Evolutionary conservation across 2,113 vertebrate species (phyloP).

Genomic region (Papio anubis): DNA sequence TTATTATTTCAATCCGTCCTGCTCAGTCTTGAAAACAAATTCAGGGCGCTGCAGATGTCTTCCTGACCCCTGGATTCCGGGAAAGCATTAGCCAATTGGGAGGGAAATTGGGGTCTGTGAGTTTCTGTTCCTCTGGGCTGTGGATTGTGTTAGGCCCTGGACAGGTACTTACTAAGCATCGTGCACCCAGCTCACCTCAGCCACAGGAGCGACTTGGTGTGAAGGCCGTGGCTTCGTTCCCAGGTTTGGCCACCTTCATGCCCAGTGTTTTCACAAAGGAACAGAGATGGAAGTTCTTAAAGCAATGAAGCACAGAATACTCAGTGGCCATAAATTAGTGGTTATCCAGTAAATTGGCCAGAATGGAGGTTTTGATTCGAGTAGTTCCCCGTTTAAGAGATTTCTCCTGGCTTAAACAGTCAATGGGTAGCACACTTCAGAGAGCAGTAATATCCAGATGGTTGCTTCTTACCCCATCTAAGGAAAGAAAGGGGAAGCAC

Average conservation of each 20-base stretch:
- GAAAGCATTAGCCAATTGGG: neutral
- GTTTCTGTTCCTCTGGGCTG: neutral
- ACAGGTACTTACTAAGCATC: neutral
- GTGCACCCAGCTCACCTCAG: rapidly evolving
- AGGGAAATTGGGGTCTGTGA: rapidly evolving
- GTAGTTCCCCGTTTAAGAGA: neutral
- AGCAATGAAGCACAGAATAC: neutral
- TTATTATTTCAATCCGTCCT: neutral
- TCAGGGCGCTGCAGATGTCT: neutral
- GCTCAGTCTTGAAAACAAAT: neutral
- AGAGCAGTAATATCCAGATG: neutral
- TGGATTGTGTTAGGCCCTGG: rapidly evolving
- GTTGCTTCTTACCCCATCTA: neutral
- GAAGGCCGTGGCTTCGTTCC: neutral
- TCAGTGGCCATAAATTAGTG: rapidly evolving
- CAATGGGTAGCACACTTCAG: neutral
- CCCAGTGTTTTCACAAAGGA: neutral
- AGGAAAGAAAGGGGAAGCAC: neutral
- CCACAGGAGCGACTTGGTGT: neutral
- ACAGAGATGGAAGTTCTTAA: neutral
- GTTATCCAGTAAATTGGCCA: neutral
- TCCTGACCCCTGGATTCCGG: neutral
- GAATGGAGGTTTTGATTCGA: neutral
- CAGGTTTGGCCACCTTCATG: neutral
- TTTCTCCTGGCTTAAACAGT: neutral